Percentiles rank a stretch among this genome's conserved stretches.
phyloP scores from a whole-genome alignment of 2,888 invertebrate genomes.

The Microctonus aethiopoides region DNA sequence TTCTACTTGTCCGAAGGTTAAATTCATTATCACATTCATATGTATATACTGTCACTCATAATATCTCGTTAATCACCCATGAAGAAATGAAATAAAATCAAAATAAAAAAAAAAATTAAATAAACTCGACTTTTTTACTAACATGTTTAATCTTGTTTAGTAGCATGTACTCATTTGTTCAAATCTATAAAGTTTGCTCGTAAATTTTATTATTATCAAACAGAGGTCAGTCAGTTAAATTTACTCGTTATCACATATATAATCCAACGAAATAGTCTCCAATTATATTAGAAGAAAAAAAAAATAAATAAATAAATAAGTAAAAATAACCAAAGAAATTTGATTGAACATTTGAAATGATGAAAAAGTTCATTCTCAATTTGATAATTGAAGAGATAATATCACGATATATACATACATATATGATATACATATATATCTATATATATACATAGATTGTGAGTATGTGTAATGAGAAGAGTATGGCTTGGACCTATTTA shows the following conservation, averaged over 20 bases:
- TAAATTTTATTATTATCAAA: not conserved
- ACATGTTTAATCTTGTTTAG: not conserved
- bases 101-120: not conserved
- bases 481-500: slow-evolving; percentile 18
- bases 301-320: not conserved
- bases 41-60: not conserved
- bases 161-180: not conserved
- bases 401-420: not conserved
- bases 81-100: not conserved
- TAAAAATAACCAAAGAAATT: not conserved
- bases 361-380: slow-evolving; percentile 1
- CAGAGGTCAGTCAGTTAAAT: not conserved
- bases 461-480: no score
- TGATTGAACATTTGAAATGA: not conserved
- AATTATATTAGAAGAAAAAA: not conserved
- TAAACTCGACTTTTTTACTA: not conserved
- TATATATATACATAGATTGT: not conserved
- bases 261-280: not conserved
- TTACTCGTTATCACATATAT: not conserved
- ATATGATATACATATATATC: no score
- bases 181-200: not conserved
- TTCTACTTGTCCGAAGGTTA: not conserved
- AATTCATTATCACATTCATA: not conserved
- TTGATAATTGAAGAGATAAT: slow-evolving; percentile 23
- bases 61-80: not conserved